These are phyloP conservation scores for Myotis yumanensis DNA, from an alignment of 2,113 vertebrate genomes.

Conservation along the genomic window DNA sequence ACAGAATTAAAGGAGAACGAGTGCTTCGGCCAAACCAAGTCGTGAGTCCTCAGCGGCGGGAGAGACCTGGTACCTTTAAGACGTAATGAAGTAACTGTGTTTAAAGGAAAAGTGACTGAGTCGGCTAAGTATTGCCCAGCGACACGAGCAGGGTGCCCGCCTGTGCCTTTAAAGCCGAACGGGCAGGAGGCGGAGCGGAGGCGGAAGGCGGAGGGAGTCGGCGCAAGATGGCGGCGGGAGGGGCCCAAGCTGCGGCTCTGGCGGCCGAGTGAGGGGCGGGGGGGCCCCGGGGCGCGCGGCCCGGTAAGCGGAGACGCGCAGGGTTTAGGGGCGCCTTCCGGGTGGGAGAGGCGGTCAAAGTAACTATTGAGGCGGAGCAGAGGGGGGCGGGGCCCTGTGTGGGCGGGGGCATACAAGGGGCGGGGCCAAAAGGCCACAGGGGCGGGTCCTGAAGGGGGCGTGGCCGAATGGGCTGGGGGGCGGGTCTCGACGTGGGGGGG, in stretches of 20 bases:
- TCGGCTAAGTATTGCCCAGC: slow-evolving; percentile 59
- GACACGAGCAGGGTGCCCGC: slow-evolving; percentile 12
- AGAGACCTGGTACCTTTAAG: slow-evolving; percentile 65
- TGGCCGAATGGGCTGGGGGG: not conserved
- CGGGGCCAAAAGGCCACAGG: not conserved
- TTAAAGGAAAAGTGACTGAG: slow-evolving; percentile 71
- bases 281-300: slow-evolving; percentile 70
- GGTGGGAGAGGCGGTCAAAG: slow-evolving; percentile 19
- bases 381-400: slow-evolving; percentile 54
- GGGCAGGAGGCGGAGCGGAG: slow-evolving; percentile 63
- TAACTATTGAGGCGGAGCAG: slow-evolving; percentile 44
- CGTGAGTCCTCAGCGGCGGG: not conserved
- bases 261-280: slow-evolving; percentile 68
- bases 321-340: slow-evolving; percentile 49
- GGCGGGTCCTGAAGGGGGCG: slow-evolving; percentile 5
- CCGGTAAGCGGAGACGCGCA: slow-evolving; percentile 66
- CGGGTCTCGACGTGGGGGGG: not conserved
- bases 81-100: not conserved
- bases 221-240: slow-evolving; percentile 79
- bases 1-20: slow-evolving; percentile 70
- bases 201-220: slow-evolving; percentile 71
- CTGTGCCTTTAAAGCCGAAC: slow-evolving; percentile 64
- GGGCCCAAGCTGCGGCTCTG: slow-evolving; percentile 68
- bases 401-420: slow-evolving; percentile 46
- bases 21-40: not conserved